These are phyloP conservation scores for Dicranocentrus wangi DNA, from an alignment of 2,888 invertebrate genomes.

Conservation along the genomic window DNA sequence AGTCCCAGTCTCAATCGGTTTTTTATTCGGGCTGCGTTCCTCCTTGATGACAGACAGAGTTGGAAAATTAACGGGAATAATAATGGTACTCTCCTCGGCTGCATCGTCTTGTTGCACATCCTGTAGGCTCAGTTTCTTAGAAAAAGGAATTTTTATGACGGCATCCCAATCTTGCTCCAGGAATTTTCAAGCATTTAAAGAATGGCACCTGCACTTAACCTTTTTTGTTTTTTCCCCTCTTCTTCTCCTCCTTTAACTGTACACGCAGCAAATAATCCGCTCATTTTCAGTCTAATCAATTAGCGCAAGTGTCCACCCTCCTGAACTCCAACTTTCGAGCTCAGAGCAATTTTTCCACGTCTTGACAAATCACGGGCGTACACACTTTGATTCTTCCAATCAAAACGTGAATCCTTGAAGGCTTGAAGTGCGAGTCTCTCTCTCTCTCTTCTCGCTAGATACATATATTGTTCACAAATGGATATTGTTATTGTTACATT, in stretches of 20 bases:
- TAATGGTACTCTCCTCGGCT: constrained; percentile 50
- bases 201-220: constrained; percentile 66
- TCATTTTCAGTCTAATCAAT: constrained; percentile 58
- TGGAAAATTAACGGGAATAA: constrained; percentile 53
- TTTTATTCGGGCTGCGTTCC: constrained; percentile 30
- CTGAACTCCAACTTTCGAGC: constrained; percentile 31
- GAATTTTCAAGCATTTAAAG: constrained; percentile 29
- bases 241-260: constrained; percentile 38
- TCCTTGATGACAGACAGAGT: constrained; percentile 59
- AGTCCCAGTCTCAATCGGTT: constrained; percentile 19
- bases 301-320: constrained; percentile 56
- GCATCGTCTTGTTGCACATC: neutral
- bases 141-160: constrained; percentile 57
- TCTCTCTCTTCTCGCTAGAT: neutral
- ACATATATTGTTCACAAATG: too few species aligned
- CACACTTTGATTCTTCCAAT: too few species aligned
- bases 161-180: neutral
- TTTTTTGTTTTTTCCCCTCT: constrained; percentile 14
- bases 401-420: too few species aligned
- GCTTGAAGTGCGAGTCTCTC: too few species aligned
- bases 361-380: constrained; percentile 4
- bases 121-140: neutral
- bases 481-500: constrained; percentile 34
- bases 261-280: constrained; percentile 57
- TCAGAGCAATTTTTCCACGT: neutral